These are phyloP conservation scores for Incurvaria masculella DNA, from an alignment of 2,888 invertebrate species.

Conservation along the genomic window DNA sequence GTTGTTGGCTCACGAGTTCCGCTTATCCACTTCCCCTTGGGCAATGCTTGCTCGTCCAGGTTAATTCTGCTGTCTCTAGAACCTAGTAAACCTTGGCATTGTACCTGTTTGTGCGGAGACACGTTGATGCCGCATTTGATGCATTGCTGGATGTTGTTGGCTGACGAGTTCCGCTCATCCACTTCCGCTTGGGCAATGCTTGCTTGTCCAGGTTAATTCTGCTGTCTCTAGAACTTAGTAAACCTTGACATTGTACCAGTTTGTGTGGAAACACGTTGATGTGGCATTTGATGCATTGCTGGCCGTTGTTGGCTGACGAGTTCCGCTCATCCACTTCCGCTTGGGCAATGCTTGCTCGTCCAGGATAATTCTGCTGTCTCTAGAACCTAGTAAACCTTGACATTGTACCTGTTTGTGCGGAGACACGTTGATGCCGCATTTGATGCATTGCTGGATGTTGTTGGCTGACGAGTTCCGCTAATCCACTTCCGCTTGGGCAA, in stretches of 20 bases:
- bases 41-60: too few species aligned
- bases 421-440: constrained; percentile 85
- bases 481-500: constrained; percentile 92
- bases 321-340: constrained; percentile 80
- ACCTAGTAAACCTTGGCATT: too few species aligned
- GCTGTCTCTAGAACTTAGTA: too few species aligned
- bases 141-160: constrained; percentile 76
- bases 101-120: too few species aligned
- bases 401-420: constrained; percentile 90
- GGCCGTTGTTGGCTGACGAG: constrained; percentile 77
- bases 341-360: too few species aligned
- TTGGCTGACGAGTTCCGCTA: constrained; percentile 93
- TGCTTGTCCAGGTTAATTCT: too few species aligned
- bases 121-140: constrained; percentile 74
- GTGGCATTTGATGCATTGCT: constrained; percentile 74
- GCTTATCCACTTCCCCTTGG: constrained; percentile 91
- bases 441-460: constrained; percentile 87
- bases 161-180: constrained; percentile 83
- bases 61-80: too few species aligned
- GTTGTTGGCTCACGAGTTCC: constrained; percentile 93
- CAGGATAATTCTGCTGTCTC: too few species aligned
- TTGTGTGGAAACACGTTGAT: constrained; percentile 75
- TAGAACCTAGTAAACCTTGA: too few species aligned
- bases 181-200: constrained; percentile 75
- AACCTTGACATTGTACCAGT: too few species aligned